Evolutionary conservation across 2,113 vertebrate genomes (phyloP), one percentile per base, ranked within the genome.

Genomic region (Psittacus erithacus): DNA sequence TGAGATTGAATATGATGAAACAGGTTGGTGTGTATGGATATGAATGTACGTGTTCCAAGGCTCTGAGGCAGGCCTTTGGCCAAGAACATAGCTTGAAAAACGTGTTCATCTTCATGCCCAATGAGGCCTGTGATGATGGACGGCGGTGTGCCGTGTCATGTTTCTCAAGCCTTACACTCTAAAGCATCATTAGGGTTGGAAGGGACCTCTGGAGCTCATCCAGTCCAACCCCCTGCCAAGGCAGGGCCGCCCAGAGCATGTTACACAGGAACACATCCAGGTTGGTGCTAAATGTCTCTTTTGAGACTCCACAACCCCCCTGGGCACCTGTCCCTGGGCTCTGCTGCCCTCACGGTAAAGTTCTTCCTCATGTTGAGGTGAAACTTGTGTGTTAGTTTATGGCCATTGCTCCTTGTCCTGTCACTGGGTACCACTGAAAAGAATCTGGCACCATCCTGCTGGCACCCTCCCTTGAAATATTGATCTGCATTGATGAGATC

Each of bases 61-160:
- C 31, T 91, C 41, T 16, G 62, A 64, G 75, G 77, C 63, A 74
- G 71, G 39, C 18, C 2, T 12, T 80, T 73, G 2, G 2, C 52
- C 10, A 28, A 46, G 82, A 73, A 9, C 71, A 43, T 41, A 13
- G 80, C 95, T 74, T 47, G 95, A 62, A 77, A 69, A 93, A 57
- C 6, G 0, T 50, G 82, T 86, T 84, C 7, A 6, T 2, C 27
- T 4, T 43, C 31, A 9, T 1, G 25, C 2, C 5, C 23, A 79
- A 10, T 0, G 5, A 60, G 62, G 25, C 2, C 57, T 59, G 57
- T 35, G 5, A 3, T 18, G 88, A 18, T 8, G 53, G 16, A 11
- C 2, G 18, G 50, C 5, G 1, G 28, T 2, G 76, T 33, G n/a
- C 65, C 0, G 2, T 3, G 29, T 14, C 11, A 1, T 22, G 0